Conservation (phyloP, 2,797 vertebrate genomes). For the Onychomys leucogaster region DNA sequence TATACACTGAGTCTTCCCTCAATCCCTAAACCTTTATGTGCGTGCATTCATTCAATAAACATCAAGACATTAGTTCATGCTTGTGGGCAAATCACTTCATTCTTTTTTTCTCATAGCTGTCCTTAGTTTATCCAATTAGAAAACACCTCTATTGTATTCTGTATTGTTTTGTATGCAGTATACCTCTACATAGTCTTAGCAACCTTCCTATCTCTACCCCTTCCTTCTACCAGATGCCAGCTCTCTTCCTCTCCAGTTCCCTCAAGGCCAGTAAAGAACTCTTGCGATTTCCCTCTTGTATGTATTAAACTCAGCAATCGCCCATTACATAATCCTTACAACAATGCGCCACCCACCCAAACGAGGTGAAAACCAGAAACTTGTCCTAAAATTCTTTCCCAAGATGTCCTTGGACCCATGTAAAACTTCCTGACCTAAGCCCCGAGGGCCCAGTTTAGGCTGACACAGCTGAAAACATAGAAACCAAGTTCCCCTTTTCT, state of each 20-base stretch:
- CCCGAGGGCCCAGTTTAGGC: not conserved
- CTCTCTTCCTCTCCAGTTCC: not conserved
- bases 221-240: too few species aligned
- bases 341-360: not conserved
- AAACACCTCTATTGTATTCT: not conserved
- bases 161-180: not conserved
- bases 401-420: not conserved
- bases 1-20: not conserved
- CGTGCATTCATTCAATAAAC: not conserved
- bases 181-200: not conserved
- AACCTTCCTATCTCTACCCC: not conserved
- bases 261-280: not conserved
- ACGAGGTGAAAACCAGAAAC: not conserved
- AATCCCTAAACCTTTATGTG: not conserved
- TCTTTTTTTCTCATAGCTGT: not conserved
- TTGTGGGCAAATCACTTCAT: not conserved
- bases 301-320: not conserved
- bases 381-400: not conserved
- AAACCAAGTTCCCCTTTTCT: conserved; percentile 15
- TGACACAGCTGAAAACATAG: not conserved
- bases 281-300: not conserved
- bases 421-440: not conserved
- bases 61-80: not conserved
- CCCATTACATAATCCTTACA: not conserved
- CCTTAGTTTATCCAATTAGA: not conserved